Conservation (phyloP, 2,797 vertebrate species). For the Microtus agrestis region DNA sequence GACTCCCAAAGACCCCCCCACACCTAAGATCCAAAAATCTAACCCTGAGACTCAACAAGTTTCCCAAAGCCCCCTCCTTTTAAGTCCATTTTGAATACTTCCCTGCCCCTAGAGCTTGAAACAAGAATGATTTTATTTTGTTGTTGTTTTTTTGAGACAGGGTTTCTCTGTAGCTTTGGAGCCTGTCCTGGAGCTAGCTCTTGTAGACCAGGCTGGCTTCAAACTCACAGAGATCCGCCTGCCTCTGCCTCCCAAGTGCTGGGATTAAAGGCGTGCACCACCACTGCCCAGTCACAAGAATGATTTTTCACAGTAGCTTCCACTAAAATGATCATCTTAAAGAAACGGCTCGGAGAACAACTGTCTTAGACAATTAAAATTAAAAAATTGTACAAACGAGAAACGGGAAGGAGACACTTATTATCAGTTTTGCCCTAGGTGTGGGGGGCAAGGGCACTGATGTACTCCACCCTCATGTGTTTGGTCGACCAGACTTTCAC, state of each 20-base stretch:
- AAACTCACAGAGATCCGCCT: too few species aligned
- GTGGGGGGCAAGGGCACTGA: neutral
- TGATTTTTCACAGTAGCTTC: neutral
- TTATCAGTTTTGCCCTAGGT: neutral
- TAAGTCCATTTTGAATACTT: constrained; percentile 4
- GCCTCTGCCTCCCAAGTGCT: too few species aligned
- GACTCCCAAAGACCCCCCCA: neutral
- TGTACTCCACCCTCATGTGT: neutral
- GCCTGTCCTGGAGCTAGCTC: too few species aligned
- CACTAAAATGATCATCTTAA: constrained; percentile 6
- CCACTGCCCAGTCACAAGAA: too few species aligned
- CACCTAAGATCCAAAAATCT: neutral
- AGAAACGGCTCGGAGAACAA: neutral
- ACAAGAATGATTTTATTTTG: neutral
- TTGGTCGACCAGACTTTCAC: constrained; percentile 24
- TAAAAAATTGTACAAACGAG: neutral
- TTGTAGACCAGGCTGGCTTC: too few species aligned
- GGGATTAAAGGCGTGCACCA: too few species aligned
- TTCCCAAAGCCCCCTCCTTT: neutral
- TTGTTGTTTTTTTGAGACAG: too few species aligned
- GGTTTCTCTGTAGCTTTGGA: too few species aligned
- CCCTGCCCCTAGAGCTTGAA: neutral
- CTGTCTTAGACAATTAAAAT: neutral
- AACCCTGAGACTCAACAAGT: neutral
- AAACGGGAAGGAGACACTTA: neutral